Base-by-base conservation (phyloP, 2,113 vertebrate genomes). In the Hippocampus zosterae region DNA sequence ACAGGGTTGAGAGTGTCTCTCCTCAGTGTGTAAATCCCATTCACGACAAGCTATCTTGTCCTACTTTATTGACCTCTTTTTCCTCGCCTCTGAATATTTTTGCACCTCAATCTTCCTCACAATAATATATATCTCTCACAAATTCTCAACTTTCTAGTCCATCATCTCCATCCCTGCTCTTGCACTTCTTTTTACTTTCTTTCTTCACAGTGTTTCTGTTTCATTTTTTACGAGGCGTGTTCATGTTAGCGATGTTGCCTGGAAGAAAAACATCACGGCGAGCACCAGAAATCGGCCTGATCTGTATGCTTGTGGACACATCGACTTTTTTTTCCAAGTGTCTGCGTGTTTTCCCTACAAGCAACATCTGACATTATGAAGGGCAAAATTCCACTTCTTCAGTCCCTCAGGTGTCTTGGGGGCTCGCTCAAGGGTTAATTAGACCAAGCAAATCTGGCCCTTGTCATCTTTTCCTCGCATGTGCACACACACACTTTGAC, bases 281-380 rank as follows among this genome's bases (percentile, higher is more conserved):
- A 76, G 69, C 60, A 82, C 66, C 68, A 83, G 74, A 76, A 78
- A 84, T 78, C 75, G 69, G 73, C 74, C 75, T 77, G 64, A n/a
- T 84, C 11, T 74, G 67, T 77, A 61, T 69, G 72, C 87, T 78
- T 69, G 66, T 10, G 71, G 80, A 72, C 73, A 82, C 55, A 76
- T 63, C 42, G 76, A 70, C 68, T 76, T 69, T 66, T 66, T 73
- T 66, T 56, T 73, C 77, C 66, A 73, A 76, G 63, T 80, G 68
- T 79, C 18, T 81, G 56, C 69, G 68, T 81, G 72, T 70, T 60
- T 74, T 52, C 76, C 75, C 86, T 81, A 67, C 61, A 13, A 87
- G 88, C 78, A 0, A 69, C 78, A 62, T 70, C 69, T 90, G 87
- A 90, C 90, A 90, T 91, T 90, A 85, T 67, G 80, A 85, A 84